Evolutionary conservation across 2,797 vertebrate species (phyloP).

Genomic region (Hoplostethus atlanticus): DNA sequence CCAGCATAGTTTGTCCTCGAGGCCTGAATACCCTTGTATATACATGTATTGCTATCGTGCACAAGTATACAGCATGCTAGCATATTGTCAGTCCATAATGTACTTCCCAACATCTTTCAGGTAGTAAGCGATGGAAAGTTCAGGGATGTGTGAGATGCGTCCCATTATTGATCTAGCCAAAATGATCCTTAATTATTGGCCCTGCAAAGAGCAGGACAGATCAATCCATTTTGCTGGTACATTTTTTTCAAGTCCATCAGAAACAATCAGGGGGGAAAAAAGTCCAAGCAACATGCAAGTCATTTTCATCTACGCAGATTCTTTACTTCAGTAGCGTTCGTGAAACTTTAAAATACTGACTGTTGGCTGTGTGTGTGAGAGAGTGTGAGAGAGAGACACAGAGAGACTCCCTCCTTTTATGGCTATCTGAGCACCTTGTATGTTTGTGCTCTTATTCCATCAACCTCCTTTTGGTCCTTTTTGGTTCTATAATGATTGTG

Average conservation of each 20-base stretch:
- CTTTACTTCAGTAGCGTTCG: neutral
- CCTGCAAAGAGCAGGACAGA: constrained; percentile 10
- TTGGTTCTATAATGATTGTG: neutral
- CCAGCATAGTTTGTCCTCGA: neutral
- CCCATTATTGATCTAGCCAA: constrained; percentile 25
- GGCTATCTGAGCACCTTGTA: neutral
- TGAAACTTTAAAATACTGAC: neutral
- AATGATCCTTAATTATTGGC: constrained; percentile 41
- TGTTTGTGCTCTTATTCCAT: neutral
- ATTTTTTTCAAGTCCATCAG: constrained; percentile 25
- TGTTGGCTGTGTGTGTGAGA: neutral
- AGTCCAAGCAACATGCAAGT: neutral
- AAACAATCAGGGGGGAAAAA: neutral
- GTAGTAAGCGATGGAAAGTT: neutral
- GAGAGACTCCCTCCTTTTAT: neutral
- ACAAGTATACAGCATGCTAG: neutral
- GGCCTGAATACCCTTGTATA: neutral
- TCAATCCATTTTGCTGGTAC: constrained; percentile 8
- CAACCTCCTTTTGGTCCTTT: neutral
- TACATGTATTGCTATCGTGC: neutral
- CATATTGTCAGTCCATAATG: neutral
- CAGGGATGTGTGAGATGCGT: neutral
- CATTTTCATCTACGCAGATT: neutral
- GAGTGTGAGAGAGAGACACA: neutral
- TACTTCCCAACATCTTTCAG: neutral